Base-by-base conservation (phyloP, 2,113 vertebrate species). In the Cryptotis parvus region DNA sequence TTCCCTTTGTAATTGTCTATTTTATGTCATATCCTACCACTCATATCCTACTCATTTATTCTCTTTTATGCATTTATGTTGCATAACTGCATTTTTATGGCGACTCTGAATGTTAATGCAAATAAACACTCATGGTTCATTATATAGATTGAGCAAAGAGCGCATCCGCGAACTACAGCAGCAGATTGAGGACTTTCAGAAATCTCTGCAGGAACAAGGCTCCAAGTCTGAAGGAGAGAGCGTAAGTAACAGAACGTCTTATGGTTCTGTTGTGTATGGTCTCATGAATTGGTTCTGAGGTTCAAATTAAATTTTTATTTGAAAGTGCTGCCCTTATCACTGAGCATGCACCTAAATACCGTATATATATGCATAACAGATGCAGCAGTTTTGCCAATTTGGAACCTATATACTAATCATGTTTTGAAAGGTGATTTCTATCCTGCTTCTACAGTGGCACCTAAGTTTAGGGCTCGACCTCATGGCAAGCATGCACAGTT, bases 171-270 rank as follows among this genome's bases (percentile, higher is more conserved):
- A 99, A 96, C 93, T 99, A 41, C 99, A 99, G 92, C 98, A 98
- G 95, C 99, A 99, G 96, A 98, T 99, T 80, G 99, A 99, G 91
- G 99, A 99, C 89, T 98, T 99, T 41, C 99, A 99, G 88, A 99
- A 98, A 94, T 98, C 98, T 82, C 97, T 99, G 73, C 99, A 99
- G 95, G 99, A 98, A 63, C 98, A 99, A 93, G 99, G 98, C 12
- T 95, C 98, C 93, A 99, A 99, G 96, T 95, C 98, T 9, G 99
- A 99, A 95, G 99, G 98, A 68, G 99, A 99, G 97, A 99, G 98
- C 98, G 95, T 97, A 96, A 94, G 96, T 95, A 84, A 49, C 66
- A 35, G 61, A 84, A 39, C 58, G 24, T 76, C 27, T 31, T 16
- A 27, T 86, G 39, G 29, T 58, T 93, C 31, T 91, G 1, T 11